Conservation (phyloP, 2,888 invertebrate genomes). For the Luffia ferchaultella region DNA sequence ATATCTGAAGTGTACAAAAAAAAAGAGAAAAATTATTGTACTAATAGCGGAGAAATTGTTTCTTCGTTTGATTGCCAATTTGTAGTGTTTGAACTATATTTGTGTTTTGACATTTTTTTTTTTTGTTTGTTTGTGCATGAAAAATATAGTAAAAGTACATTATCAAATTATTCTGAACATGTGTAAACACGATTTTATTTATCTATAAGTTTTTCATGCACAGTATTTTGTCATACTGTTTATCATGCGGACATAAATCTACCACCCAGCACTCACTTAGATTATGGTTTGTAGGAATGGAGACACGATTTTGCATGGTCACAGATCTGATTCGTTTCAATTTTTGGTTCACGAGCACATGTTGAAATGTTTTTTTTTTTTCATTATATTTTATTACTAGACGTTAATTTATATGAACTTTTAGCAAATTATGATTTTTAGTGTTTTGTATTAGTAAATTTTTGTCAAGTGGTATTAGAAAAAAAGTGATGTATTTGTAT, state of each 20-base stretch:
- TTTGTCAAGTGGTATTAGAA: neutral
- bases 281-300: slow-evolving; percentile 7
- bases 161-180: too few species aligned
- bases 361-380: neutral
- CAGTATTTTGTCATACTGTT: slow-evolving; percentile 7
- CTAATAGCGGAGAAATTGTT: too few species aligned
- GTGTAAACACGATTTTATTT: neutral
- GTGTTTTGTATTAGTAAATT: neutral
- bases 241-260: slow-evolving; percentile 13
- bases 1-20: too few species aligned
- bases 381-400: too few species aligned
- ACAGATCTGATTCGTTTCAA: neutral
- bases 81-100: too few species aligned
- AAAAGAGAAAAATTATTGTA: too few species aligned
- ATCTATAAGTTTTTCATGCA: slow-evolving; percentile 6
- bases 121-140: slow-evolving; percentile 34
- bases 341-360: neutral
- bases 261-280: slow-evolving; percentile 9
- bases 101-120: slow-evolving; percentile 27
- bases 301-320: neutral
- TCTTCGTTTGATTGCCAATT: too few species aligned
- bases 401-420: too few species aligned
- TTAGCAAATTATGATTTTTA: too few species aligned
- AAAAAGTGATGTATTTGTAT: too few species aligned
- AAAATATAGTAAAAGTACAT: slow-evolving; percentile 15